Base-by-base conservation (phyloP, 2,888 invertebrate species). In the Epirrhoe alternata region DNA sequence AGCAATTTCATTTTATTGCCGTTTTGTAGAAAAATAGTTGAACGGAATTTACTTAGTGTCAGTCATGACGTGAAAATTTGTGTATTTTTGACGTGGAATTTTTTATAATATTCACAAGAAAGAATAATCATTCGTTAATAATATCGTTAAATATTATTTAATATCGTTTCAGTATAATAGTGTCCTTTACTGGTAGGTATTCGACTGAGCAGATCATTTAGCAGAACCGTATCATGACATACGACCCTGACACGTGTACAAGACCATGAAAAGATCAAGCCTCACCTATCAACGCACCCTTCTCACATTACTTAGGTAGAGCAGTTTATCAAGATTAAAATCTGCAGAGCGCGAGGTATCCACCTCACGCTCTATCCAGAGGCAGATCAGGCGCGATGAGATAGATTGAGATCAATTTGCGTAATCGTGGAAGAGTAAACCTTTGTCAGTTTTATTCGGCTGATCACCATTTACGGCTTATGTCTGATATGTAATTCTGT, bases 171-270 rank as follows among this genome's bases (percentile, higher is more conserved):
- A 10, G 8, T 38, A 7, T 8, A 35, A 35, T 12, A 12, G 12
- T 42, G 12, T 42, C 10, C 10, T 10, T 12, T 42, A 3, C 38
- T 42, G 38, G 38, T 42, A 5, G 12, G 38, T 12, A 12, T 47
- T 47, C 16, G 47, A n/a, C 24, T 30, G 12, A 10, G 10, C 51
- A 30, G 30, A 51, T 50, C 50, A 24, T 24, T 51, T 51, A 51
- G 51, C 51, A 30, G 24, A 47, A 30, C 30, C 51, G 30, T 30
- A 30, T 30, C 51, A 50, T 50, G 49, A 17, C 49, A 50, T 8
- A 16, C 30, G 51, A 51, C 49, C 49, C 49, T 50, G 49, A 12
- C 51, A 51, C 30, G 51, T 51, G 51, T 51, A 31, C 30, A 5
- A 1, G n/a, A 30, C 51, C 51, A 30, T 51, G 30, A 51, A 51